Evolutionary conservation across 2,797 vertebrate genomes (phyloP).

Genomic region (Microchirus variegatus): DNA sequence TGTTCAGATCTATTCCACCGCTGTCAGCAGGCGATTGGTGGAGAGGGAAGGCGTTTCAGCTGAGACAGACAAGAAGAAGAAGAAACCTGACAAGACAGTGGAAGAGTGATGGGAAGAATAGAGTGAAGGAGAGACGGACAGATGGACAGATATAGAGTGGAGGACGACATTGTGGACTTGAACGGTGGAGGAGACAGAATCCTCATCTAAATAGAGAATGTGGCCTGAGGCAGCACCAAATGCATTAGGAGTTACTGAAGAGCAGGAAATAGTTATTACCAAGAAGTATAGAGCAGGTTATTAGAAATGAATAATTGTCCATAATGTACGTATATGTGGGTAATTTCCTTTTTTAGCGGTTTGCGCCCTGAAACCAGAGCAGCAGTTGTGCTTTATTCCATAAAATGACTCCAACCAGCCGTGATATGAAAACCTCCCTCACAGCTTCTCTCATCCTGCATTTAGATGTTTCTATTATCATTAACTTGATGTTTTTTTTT

Average conservation of each 20-base stretch:
- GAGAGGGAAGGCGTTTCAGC: slow-evolving; percentile 34
- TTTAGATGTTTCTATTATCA: neutral
- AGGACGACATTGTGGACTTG: slow-evolving; percentile 1
- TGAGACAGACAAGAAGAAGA: slow-evolving; percentile 34
- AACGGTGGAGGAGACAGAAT: slow-evolving; percentile 27
- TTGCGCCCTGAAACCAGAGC: slow-evolving; percentile 3
- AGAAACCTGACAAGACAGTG: neutral
- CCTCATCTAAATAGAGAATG: slow-evolving; percentile 46
- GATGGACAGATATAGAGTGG: slow-evolving; percentile 5
- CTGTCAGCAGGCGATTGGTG: slow-evolving; percentile 56
- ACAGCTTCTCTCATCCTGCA: neutral
- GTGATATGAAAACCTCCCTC: too few relatives aligned
- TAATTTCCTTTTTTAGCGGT: slow-evolving; percentile 28
- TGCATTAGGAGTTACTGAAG: slow-evolving; percentile 54
- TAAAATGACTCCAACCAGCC: neutral
- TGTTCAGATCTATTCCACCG: slow-evolving; percentile 39
- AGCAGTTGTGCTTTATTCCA: slow-evolving; percentile 2
- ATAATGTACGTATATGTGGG: slow-evolving; percentile 33
- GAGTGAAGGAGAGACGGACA: neutral
- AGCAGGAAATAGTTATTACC: slow-evolving; percentile 62
- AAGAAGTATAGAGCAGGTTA: slow-evolving; percentile 54
- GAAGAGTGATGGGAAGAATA: slow-evolving; percentile 14
- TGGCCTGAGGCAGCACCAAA: slow-evolving; percentile 53
- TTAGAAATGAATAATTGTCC: slow-evolving; percentile 64
- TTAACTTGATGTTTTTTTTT: too few relatives aligned